Conservation (phyloP, 2,888 invertebrate species). For the Dione juno region DNA sequence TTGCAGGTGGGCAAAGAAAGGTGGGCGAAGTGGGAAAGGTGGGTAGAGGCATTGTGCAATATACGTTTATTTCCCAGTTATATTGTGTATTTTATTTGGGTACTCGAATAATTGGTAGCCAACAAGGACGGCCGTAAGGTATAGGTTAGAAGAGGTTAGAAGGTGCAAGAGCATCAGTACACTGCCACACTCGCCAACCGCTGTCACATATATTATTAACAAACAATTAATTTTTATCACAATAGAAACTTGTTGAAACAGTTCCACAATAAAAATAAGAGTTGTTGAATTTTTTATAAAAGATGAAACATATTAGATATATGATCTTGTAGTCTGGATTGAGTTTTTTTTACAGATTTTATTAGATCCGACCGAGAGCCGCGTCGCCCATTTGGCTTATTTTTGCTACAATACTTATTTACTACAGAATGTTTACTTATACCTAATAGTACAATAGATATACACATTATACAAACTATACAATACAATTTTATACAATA, state of each 20-base stretch:
- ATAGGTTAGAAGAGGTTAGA: constrained; percentile 5
- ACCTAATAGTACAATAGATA: constrained; percentile 71
- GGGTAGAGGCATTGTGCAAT: constrained; percentile 74
- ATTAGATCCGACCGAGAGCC: constrained; percentile 64
- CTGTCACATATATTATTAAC: constrained; percentile 65
- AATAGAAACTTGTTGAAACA: constrained; percentile 81
- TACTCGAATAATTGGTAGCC: constrained; percentile 80
- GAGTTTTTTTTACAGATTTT: constrained; percentile 80
- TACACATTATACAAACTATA: constrained; percentile 66
- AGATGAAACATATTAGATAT: constrained; percentile 80
- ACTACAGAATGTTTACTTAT: constrained; percentile 70
- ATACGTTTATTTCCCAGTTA: constrained; percentile 68
- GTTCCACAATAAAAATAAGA: constrained; percentile 81
- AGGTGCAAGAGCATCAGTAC: constrained; percentile 56
- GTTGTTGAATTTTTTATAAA: constrained; percentile 83
- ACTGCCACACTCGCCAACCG: constrained; percentile 82
- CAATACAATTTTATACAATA: constrained; percentile 75
- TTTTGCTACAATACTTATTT: constrained; percentile 80
- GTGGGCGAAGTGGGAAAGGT: constrained; percentile 54
- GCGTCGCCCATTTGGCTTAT: constrained; percentile 73
- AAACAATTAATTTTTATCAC: constrained; percentile 70
- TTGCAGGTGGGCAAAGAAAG: constrained; percentile 51
- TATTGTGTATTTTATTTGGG: constrained; percentile 55
- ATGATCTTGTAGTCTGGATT: constrained; percentile 84
- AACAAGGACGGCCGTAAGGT: constrained; percentile 69